Percentiles rank a stretch among this genome's conserved stretches.
Conservation (phyloP, 2,797 vertebrate genomes). For the Labeo calbasu region DNA sequence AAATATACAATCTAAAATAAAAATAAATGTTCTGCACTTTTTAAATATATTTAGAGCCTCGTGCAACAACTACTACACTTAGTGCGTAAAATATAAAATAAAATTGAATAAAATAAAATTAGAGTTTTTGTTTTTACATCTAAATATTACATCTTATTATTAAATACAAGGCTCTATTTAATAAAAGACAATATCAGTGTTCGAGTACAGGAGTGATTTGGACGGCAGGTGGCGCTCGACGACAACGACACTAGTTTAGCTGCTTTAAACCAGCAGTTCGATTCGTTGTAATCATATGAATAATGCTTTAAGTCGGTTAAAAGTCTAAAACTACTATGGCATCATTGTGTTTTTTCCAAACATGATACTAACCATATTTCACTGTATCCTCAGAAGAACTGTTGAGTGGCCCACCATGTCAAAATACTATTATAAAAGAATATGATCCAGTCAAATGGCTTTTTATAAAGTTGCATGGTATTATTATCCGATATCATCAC, state of each 20-base stretch:
- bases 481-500: not conserved
- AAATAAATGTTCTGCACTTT: not conserved
- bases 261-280: not conserved
- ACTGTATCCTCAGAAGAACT: not conserved
- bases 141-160: too few species aligned
- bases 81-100: not conserved
- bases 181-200: not conserved
- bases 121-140: not conserved
- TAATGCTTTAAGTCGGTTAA: not conserved
- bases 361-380: not conserved
- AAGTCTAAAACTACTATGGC: too few species aligned
- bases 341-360: not conserved
- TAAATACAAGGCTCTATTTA: not conserved
- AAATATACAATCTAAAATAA: not conserved
- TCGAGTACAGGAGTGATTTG: not conserved
- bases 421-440: not conserved
- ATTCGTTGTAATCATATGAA: not conserved
- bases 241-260: not conserved
- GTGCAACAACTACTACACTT: not conserved
- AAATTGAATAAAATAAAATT: not conserved
- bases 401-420: not conserved
- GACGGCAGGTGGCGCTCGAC: constrained; percentile 23
- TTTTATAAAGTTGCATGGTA: not conserved
- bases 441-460: not conserved
- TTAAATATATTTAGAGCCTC: not conserved